These are phyloP conservation scores for Eriosoma lanigerum DNA, from an alignment of 1,140 invertebrate genomes.

Conservation along the genomic window DNA sequence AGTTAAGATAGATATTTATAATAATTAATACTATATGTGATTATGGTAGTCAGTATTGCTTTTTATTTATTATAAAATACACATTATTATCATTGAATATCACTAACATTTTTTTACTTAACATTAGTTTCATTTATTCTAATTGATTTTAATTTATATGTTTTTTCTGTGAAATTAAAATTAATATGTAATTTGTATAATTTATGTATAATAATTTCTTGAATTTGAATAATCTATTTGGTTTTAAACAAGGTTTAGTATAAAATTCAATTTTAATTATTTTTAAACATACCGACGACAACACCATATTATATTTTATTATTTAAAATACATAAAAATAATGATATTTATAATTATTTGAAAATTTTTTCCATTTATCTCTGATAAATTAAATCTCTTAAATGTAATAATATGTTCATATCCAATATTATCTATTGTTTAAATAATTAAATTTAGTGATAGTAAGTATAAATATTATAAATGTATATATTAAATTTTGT, in stretches of 20 bases:
- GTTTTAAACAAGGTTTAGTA: not conserved
- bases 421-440: slow-evolving; percentile 28
- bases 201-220: not conserved
- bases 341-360: not conserved
- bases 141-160: not conserved
- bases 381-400: no score
- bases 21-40: slow-evolving; percentile 8
- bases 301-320: not conserved
- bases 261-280: not conserved
- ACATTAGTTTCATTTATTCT: not conserved
- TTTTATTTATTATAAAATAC: not conserved
- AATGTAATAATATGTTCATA: slow-evolving; percentile 16
- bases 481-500: slow-evolving; percentile 33
- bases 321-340: not conserved
- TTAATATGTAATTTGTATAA: not conserved
- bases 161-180: not conserved
- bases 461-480: slow-evolving; percentile 17
- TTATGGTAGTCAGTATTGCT: slow-evolving; percentile 7
- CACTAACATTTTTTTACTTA: not conserved
- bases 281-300: not conserved
- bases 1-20: slow-evolving; percentile 7
- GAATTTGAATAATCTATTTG: not conserved
- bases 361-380: slow-evolving; percentile 2
- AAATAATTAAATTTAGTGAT: slow-evolving; percentile 24
- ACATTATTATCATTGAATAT: slow-evolving; percentile 1